Percentiles rank a stretch among this genome's conserved stretches.
Conservation (phyloP, 2,797 vertebrate genomes). For the Tachyglossus aculeatus region DNA sequence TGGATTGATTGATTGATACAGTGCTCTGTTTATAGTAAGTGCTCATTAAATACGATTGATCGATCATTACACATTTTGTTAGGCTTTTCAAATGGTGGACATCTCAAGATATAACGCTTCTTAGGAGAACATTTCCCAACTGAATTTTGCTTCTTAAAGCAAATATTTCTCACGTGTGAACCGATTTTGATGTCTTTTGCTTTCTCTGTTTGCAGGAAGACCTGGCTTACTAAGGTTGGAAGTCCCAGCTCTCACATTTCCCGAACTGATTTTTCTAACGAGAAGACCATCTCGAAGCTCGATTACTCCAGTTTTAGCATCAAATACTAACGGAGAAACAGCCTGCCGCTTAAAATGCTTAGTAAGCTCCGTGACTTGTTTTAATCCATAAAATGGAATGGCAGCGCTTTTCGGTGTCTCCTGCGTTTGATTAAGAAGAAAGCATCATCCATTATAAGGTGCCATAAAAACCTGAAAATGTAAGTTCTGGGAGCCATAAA, state of each 20-base stretch:
- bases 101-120: no score
- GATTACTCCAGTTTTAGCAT: slow-evolving; percentile 86
- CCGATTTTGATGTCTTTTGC: background rate
- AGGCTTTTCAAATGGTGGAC: no score
- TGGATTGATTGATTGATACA: no score
- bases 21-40: no score
- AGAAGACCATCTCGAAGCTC: slow-evolving; percentile 82
- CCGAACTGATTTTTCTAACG: slow-evolving; percentile 83
- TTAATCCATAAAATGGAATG: slow-evolving; percentile 17
- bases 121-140: background rate
- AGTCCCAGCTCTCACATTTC: slow-evolving; percentile 88
- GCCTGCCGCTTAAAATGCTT: slow-evolving; percentile 1
- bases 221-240: slow-evolving; percentile 88
- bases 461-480: slow-evolving; percentile 24
- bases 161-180: no score
- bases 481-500: background rate
- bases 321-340: slow-evolving; percentile 74
- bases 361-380: background rate
- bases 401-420: slow-evolving; percentile 16
- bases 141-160: background rate
- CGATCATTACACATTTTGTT: no score
- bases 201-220: slow-evolving; percentile 79
- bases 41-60: no score
- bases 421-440: slow-evolving; percentile 4
- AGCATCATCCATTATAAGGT: no score